phyloP scores from a whole-genome alignment of 1,140 invertebrate species.

The Temnothorax longispinosus region DNA sequence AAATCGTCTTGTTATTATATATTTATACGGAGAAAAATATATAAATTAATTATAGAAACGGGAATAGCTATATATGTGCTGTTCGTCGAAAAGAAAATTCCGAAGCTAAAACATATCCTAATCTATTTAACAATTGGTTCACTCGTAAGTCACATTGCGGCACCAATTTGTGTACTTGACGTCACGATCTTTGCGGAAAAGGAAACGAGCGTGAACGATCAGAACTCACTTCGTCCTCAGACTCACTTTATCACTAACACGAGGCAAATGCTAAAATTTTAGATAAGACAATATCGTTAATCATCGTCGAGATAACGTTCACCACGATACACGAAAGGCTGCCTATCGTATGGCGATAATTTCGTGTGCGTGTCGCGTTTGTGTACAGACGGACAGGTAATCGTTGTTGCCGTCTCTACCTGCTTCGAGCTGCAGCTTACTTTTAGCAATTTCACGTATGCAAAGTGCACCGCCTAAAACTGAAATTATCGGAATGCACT shows the following conservation, averaged over 20 bases:
- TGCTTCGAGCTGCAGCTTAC: neutral
- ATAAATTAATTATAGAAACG: neutral
- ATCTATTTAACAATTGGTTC: constrained; percentile 14
- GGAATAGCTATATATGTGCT: neutral
- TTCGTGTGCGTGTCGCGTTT: neutral
- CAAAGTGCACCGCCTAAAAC: neutral
- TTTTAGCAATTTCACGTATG: neutral
- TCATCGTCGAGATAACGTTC: constrained; percentile 65
- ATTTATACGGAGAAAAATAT: neutral
- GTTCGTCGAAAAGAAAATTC: neutral
- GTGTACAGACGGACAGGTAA: neutral
- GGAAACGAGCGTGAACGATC: neutral
- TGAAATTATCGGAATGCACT: neutral
- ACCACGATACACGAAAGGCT: neutral
- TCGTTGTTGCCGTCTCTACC: neutral
- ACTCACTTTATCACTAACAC: constrained; percentile 22
- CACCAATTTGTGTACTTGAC: neutral
- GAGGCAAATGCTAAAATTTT: constrained; percentile 48
- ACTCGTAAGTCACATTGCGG: constrained; percentile 27
- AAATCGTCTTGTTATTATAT: neutral
- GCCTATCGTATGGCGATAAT: neutral
- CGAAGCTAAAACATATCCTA: neutral
- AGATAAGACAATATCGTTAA: constrained; percentile 68
- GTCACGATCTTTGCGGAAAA: constrained; percentile 2
- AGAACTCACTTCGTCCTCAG: neutral